These are phyloP conservation scores for Drosophila micromelanica DNA, from an alignment of 1,140 invertebrate species.

Conservation along the genomic window DNA sequence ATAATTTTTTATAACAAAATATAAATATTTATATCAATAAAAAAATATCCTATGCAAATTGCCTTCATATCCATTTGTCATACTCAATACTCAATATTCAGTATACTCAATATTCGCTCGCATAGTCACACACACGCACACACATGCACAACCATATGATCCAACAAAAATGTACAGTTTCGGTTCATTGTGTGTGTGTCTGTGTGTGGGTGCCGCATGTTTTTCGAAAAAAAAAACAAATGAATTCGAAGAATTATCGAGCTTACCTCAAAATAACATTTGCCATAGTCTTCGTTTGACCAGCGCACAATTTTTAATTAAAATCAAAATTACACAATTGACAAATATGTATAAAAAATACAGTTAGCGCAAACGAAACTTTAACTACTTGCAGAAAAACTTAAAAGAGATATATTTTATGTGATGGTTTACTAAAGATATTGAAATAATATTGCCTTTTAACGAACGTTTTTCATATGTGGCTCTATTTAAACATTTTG, in stretches of 20 bases:
- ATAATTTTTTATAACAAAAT: slow-evolving; percentile 41
- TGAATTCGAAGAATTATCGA: neutral
- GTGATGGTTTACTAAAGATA: too few species aligned
- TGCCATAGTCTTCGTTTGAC: slow-evolving; percentile 53
- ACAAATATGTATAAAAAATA: slow-evolving; percentile 20
- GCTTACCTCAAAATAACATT: slow-evolving; percentile 16
- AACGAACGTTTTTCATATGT: too few species aligned
- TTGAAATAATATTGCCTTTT: too few species aligned
- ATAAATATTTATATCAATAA: slow-evolving; percentile 26
- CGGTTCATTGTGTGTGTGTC: slow-evolving; percentile 12
- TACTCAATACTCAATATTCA: slow-evolving; percentile 49
- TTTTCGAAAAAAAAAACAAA: slow-evolving; percentile 1
- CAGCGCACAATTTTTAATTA: slow-evolving; percentile 13
- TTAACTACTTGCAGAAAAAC: slow-evolving; percentile 15
- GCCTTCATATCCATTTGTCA: slow-evolving; percentile 72
- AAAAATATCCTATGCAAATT: slow-evolving; percentile 56
- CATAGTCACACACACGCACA: slow-evolving; percentile 16
- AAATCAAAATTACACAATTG: slow-evolving; percentile 20
- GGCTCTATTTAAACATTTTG: too few species aligned
- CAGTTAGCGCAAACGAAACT: slow-evolving; percentile 7
- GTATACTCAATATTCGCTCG: slow-evolving; percentile 42
- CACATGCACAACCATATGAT: slow-evolving; percentile 24
- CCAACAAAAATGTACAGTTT: slow-evolving; percentile 44
- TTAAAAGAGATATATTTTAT: neutral
- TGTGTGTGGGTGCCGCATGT: slow-evolving; percentile 15